A percentile compares a stretch with the other conserved stretches of the same genome.
phyloP scores from a whole-genome alignment of 2,888 invertebrate genomes.

The Ceriagrion tenellum region DNA sequence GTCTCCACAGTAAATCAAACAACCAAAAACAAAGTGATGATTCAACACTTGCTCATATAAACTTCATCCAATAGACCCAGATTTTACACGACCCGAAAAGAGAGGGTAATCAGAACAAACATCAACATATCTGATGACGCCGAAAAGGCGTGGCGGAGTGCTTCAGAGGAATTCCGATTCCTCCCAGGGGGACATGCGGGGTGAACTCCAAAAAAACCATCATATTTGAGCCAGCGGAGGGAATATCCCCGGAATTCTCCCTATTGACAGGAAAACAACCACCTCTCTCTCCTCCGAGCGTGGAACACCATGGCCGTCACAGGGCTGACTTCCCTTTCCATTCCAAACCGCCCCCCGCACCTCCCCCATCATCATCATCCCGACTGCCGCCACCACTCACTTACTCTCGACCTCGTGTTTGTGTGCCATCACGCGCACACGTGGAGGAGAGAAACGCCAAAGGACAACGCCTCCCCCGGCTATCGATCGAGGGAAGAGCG shows the following conservation, averaged over 20 bases:
- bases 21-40: too few species aligned
- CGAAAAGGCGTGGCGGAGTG: neutral
- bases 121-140: neutral
- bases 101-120: neutral
- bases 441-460: neutral
- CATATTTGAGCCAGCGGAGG: neutral
- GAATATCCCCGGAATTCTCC: neutral
- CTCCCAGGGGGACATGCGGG: neutral
- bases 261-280: neutral
- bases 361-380: neutral
- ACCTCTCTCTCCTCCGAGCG: neutral
- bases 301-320: too few species aligned
- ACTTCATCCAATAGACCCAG: too few species aligned
- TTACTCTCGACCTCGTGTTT: neutral
- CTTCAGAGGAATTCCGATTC: too few species aligned
- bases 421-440: slow-evolving; percentile 51
- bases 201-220: neutral
- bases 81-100: too few species aligned
- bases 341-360: neutral
- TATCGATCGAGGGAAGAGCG: slow-evolving; percentile 28
- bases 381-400: neutral
- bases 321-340: neutral
- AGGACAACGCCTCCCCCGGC: slow-evolving; percentile 42
- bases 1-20: too few species aligned
- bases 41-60: too few species aligned